Percentiles rank a stretch among this genome's conserved stretches.
Evolutionary conservation across 2,797 vertebrate genomes (phyloP).

Genomic region (Scomberomorus guttatus): DNA sequence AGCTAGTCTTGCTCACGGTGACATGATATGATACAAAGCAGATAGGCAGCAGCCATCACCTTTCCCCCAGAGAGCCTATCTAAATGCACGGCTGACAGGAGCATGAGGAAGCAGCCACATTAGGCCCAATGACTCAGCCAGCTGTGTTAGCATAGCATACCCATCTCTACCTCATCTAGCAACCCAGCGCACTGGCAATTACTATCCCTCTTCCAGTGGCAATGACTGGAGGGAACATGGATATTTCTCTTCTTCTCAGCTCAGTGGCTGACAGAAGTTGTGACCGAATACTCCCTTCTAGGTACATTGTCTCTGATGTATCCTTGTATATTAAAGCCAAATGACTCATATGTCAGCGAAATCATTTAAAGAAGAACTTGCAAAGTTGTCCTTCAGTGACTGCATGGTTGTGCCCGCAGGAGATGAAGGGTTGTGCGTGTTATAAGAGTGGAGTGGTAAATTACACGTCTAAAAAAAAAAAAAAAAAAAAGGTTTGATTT

Average conservation of each 20-base stretch:
- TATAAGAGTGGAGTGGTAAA: not conserved
- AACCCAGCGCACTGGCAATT: slow-evolving; percentile 60
- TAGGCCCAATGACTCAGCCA: slow-evolving; percentile 71
- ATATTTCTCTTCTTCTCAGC: slow-evolving; percentile 51
- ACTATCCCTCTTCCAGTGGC: slow-evolving; percentile 72
- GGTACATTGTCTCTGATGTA: slow-evolving; percentile 53
- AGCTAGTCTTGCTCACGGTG: slow-evolving; percentile 31
- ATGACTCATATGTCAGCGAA: slow-evolving; percentile 55
- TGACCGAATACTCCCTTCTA: slow-evolving; percentile 42
- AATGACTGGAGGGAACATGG: slow-evolving; percentile 58
- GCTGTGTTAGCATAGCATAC: slow-evolving; percentile 72
- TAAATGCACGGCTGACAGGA: slow-evolving; percentile 61
- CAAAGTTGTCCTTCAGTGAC: slow-evolving; percentile 37
- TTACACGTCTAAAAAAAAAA: slow-evolving; percentile 4
- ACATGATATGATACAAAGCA: slow-evolving; percentile 40
- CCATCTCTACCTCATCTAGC: slow-evolving; percentile 67
- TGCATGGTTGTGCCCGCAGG: slow-evolving; percentile 16
- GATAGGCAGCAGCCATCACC: slow-evolving; percentile 56
- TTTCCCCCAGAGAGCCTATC: slow-evolving; percentile 54
- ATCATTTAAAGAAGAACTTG: slow-evolving; percentile 40
- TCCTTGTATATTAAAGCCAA: slow-evolving; percentile 54
- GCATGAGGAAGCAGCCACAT: slow-evolving; percentile 62
- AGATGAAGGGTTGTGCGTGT: slow-evolving; percentile 7
- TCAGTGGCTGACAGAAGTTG: slow-evolving; percentile 55
- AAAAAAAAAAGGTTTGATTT: slow-evolving; percentile 11